Evolutionary conservation across 2,113 vertebrate species (phyloP).

Genomic region (Mustelus asterias): DNA sequence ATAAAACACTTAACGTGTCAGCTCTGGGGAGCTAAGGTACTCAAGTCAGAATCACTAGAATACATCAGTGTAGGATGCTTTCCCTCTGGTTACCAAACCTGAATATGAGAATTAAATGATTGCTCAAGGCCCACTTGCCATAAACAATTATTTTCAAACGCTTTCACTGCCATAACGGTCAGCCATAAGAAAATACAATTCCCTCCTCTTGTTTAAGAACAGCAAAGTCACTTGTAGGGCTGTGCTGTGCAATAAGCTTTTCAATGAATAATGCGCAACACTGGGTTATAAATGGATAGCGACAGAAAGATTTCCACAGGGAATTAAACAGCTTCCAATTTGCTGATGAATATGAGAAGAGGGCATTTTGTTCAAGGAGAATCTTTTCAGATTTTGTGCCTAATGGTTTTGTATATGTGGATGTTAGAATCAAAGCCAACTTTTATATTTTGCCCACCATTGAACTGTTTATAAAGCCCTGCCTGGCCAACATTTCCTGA

Average conservation of each 20-base stretch:
- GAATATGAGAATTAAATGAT: neutral
- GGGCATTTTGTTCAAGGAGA: neutral
- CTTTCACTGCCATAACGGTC: neutral
- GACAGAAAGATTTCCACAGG: no score
- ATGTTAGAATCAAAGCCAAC: neutral
- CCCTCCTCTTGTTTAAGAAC: neutral
- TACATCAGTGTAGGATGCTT: neutral
- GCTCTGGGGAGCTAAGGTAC: neutral
- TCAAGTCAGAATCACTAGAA: neutral
- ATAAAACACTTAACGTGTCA: conserved; percentile 4
- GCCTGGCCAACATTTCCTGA: neutral
- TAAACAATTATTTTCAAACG: neutral
- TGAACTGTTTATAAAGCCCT: neutral
- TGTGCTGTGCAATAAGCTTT: neutral
- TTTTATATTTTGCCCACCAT: neutral
- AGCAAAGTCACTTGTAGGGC: neutral
- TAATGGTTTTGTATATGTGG: neutral
- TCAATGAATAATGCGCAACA: neutral
- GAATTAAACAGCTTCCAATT: no score
- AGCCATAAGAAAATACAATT: neutral
- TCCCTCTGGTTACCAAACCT: neutral
- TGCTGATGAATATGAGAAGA: no score
- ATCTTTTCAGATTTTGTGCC: neutral
- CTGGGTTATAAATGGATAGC: neutral
- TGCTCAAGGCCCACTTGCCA: neutral